Percentiles rank a stretch among this genome's conserved stretches.
phyloP scores from a whole-genome alignment of 2,888 invertebrate genomes.

The Rhogogaster chlorosoma region DNA sequence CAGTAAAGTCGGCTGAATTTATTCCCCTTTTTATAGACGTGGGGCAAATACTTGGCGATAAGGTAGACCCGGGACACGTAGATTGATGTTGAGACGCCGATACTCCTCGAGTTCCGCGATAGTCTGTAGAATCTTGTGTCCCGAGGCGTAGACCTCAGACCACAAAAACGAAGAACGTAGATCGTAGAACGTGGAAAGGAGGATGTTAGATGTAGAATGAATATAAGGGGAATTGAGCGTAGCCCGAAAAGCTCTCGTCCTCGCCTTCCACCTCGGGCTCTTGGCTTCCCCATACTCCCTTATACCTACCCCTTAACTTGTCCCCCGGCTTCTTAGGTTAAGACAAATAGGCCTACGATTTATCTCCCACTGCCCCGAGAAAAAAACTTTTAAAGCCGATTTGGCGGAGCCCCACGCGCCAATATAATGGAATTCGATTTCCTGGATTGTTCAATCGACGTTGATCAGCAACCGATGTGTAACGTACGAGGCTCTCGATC shows the following conservation, averaged over 20 bases:
- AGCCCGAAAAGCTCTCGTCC: not conserved
- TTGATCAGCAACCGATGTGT: not conserved
- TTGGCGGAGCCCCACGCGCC: not conserved
- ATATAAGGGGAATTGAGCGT: not conserved
- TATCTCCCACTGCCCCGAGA: constrained; percentile 11
- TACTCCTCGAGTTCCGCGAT: not conserved
- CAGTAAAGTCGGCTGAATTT: constrained; percentile 7
- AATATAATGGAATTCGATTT: constrained; percentile 38
- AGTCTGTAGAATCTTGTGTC: not conserved
- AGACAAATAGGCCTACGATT: constrained; percentile 47
- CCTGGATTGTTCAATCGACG: constrained; percentile 19
- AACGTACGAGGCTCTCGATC: not conserved
- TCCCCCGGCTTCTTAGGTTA: constrained; percentile 35
- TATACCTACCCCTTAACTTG: not conserved
- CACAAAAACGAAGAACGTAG: constrained; percentile 2
- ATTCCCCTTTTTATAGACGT: not conserved
- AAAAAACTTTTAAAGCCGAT: constrained; percentile 38
- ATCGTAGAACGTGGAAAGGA: not conserved
- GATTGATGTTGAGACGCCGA: constrained; percentile 25
- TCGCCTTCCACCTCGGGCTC: not conserved
- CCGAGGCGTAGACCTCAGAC: not conserved
- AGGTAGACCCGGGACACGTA: constrained; percentile 25
- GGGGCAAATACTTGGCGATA: constrained; percentile 4
- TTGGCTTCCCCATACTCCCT: not conserved
- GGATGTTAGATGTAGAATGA: not conserved